Conservation (phyloP, 2,113 vertebrate species). For the Zosterops japonicus region DNA sequence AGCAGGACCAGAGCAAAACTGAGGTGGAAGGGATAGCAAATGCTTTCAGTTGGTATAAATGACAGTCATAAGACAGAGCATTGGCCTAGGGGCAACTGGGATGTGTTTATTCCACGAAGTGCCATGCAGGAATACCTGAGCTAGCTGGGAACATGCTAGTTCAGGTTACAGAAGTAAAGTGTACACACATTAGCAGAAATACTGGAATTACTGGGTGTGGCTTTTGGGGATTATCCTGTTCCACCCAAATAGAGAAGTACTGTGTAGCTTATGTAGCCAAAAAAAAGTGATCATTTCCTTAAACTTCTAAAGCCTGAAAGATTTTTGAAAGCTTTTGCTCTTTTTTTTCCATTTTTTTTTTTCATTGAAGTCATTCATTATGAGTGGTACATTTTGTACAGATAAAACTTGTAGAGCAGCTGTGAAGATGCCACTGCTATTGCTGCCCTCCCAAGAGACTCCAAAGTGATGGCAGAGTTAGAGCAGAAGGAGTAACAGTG, state of each 20-base stretch:
- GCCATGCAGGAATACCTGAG: constrained; percentile 27
- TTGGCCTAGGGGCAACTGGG: neutral
- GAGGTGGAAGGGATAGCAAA: neutral
- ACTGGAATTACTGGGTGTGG: constrained; percentile 60
- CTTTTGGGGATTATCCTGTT: constrained; percentile 43
- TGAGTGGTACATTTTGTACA: neutral
- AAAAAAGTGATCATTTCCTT: neutral
- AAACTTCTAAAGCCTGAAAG: neutral
- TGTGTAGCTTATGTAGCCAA: neutral
- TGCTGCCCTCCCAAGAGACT: neutral
- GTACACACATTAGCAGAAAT: constrained; percentile 48
- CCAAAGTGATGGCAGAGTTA: neutral
- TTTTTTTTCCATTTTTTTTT: neutral
- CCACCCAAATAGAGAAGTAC: constrained; percentile 28
- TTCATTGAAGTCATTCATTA: neutral
- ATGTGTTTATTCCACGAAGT: constrained; percentile 26
- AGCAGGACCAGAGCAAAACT: neutral
- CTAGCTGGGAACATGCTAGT: constrained; percentile 40
- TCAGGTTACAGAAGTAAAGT: constrained; percentile 48
- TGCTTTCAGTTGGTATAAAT: neutral
- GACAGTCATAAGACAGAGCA: neutral
- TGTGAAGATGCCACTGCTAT: neutral
- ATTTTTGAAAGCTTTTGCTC: neutral
- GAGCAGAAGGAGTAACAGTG: neutral
- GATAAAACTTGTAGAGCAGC: neutral